Percentiles rank a stretch among this genome's conserved stretches.
phyloP scores from a whole-genome alignment of 2,888 invertebrate species.

The Oxyscelio sp. region DNA sequence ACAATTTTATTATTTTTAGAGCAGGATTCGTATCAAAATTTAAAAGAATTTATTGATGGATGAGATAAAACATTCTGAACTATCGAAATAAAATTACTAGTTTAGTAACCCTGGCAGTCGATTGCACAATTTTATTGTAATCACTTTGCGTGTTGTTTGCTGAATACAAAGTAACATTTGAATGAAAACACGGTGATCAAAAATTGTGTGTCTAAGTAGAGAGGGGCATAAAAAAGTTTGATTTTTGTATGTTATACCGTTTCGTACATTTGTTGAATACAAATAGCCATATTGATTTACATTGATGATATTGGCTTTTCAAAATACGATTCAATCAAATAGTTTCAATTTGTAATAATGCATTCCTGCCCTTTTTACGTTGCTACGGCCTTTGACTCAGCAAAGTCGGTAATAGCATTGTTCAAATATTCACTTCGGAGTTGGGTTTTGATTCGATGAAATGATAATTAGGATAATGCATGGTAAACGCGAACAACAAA shows the following conservation, averaged over 20 bases:
- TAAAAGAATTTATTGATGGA: no score
- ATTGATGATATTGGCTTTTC: conserved; percentile 51
- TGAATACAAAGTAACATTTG: conserved; percentile 34
- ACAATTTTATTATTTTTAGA: no score
- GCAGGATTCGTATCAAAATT: no score
- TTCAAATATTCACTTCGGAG: conserved; percentile 37
- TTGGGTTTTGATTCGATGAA: conserved; percentile 31
- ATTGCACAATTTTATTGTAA: conserved; percentile 14
- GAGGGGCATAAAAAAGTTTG: conserved; percentile 13
- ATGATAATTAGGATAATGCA: conserved; percentile 45
- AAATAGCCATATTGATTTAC: conserved; percentile 44
- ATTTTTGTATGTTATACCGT: conserved; percentile 34
- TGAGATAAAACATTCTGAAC: no score
- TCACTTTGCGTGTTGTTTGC: conserved; percentile 25
- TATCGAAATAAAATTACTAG: no score
- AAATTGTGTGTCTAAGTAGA: conserved; percentile 32
- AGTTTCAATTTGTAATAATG: conserved; percentile 33
- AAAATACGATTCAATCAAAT: conserved; percentile 49
- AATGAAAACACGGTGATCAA: conserved; percentile 24
- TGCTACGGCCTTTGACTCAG: conserved; percentile 33
- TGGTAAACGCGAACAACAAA: conserved; percentile 10
- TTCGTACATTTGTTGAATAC: conserved; percentile 39
- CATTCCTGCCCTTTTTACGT: conserved; percentile 31
- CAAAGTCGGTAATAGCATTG: conserved; percentile 43
- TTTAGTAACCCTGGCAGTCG: neutral